phyloP scores from a whole-genome alignment of 2,113 vertebrate species.

The Haliaeetus leucogaster region DNA sequence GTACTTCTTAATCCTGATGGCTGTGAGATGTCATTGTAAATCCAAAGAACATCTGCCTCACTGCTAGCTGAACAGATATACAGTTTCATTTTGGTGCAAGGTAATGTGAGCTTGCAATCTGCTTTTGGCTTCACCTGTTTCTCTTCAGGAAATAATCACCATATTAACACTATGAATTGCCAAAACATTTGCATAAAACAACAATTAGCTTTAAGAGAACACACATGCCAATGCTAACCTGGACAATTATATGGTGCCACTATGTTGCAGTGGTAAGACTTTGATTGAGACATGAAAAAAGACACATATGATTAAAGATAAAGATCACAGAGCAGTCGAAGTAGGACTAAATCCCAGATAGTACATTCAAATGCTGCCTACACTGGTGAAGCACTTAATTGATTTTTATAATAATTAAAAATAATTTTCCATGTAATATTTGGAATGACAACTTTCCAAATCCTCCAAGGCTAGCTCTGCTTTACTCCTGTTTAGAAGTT shows the following conservation, averaged over 20 bases:
- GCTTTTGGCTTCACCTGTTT: constrained; percentile 35
- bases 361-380: not conserved
- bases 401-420: not conserved
- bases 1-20: not conserved
- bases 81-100: constrained; percentile 24
- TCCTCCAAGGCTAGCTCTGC: not conserved
- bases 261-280: not conserved
- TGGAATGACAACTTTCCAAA: not conserved
- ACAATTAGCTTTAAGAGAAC: not conserved
- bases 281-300: not conserved
- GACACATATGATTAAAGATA: not conserved
- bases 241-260: not conserved
- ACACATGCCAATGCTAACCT: not conserved
- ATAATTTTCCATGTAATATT: not conserved
- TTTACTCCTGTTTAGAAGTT: not conserved
- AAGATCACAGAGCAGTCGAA: not conserved
- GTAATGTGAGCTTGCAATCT: not conserved
- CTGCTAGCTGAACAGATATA: not conserved
- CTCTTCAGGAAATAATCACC: constrained; percentile 28
- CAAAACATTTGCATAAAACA: constrained; percentile 26
- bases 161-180: not conserved
- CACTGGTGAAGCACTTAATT: not conserved
- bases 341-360: not conserved
- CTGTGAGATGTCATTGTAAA: constrained; percentile 20
- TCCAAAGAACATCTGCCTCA: constrained; percentile 29